Percentiles rank a stretch among this genome's conserved stretches.
These are phyloP conservation scores for Alentia gelatinosa DNA, from an alignment of 2,888 invertebrate genomes.

Conservation along the genomic window DNA sequence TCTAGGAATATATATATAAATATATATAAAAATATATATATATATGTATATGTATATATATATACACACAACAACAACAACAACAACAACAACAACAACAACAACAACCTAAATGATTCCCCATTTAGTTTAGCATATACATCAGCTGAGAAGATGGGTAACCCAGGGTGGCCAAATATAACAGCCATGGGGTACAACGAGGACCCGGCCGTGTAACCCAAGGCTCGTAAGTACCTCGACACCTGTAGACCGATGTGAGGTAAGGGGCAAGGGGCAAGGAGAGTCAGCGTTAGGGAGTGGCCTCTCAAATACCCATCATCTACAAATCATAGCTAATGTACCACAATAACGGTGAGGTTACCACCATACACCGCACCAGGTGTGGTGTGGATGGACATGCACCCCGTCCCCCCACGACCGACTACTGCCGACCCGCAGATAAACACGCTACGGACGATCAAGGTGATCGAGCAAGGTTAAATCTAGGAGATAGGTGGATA, in stretches of 20 bases:
- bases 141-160: not conserved
- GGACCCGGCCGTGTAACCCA: conserved; percentile 1
- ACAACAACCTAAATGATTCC: not conserved
- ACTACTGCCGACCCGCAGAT: too few species aligned
- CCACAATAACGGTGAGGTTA: not conserved
- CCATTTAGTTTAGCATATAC: not conserved
- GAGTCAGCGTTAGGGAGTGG: too few species aligned
- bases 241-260: not conserved
- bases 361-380: not conserved
- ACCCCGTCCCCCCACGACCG: not conserved
- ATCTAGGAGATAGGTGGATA: too few species aligned
- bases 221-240: not conserved
- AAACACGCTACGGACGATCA: too few species aligned
- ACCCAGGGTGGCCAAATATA: conserved; percentile 25
- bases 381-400: not conserved
- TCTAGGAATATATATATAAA: too few species aligned
- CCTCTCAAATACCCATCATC: not conserved
- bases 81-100: too few species aligned
- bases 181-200: not conserved
- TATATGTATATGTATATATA: too few species aligned
- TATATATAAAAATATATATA: too few species aligned
- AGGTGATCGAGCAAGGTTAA: too few species aligned
- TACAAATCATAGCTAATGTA: not conserved
- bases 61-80: too few species aligned
- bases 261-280: too few species aligned